Evolutionary conservation across 2,797 vertebrate species (phyloP).

Genomic region (Dicrostonyx torquatus): DNA sequence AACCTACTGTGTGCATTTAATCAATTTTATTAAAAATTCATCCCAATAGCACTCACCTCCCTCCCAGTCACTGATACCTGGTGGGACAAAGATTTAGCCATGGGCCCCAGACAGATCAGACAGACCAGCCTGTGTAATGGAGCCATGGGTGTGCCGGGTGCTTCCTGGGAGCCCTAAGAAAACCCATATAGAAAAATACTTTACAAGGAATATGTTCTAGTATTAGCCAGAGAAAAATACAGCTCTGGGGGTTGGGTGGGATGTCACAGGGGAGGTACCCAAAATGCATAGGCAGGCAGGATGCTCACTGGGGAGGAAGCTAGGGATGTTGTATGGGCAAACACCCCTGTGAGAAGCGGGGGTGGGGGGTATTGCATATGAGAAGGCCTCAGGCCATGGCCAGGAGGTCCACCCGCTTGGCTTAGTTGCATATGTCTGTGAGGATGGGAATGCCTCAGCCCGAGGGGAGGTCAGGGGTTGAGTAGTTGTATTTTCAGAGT

Average conservation of each 20-base stretch:
- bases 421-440: conserved; percentile 48
- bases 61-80: conserved; percentile 86
- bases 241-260: conserved; percentile 86
- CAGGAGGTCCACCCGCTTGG: background rate
- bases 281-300: conserved; percentile 94
- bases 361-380: conserved; percentile 88
- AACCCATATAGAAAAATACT: conserved; percentile 93
- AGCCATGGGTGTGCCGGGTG: conserved; percentile 88
- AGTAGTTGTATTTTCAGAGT: background rate
- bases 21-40: conserved; percentile 90
- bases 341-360: conserved; percentile 85
- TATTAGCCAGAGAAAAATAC: conserved; percentile 95
- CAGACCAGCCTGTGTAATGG: conserved; percentile 87
- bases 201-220: conserved; percentile 97
- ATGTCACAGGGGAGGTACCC: conserved; percentile 88
- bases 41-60: conserved; percentile 15
- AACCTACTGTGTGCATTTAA: conserved; percentile 73
- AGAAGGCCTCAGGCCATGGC: conserved; percentile 75
- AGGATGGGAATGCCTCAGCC: background rate
- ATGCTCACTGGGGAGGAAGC: conserved; percentile 85
- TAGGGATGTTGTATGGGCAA: conserved; percentile 88
- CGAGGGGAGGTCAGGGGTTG: rapidly evolving
- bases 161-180: conserved; percentile 92
- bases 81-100: conserved; percentile 89
- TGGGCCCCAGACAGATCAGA: conserved; percentile 87